A percentile compares a stretch with the other conserved stretches of the same genome.
These are phyloP conservation scores for Chloropsis cyanopogon DNA, from an alignment of 2,113 vertebrate genomes.

Conservation along the genomic window DNA sequence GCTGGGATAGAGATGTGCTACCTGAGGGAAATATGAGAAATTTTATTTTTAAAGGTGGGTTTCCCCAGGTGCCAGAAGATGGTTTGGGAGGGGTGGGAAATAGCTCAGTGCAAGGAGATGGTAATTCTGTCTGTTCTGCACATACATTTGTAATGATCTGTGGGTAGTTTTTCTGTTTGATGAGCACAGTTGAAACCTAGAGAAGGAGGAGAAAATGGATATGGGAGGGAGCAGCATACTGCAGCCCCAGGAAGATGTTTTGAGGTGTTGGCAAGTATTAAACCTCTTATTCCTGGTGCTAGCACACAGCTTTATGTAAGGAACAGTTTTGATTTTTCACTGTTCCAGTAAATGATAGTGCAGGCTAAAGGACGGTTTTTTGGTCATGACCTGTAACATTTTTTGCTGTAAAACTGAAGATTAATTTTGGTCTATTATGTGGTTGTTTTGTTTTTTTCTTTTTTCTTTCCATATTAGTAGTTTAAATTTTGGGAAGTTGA, in stretches of 20 bases:
- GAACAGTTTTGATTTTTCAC: background rate
- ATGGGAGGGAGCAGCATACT: background rate
- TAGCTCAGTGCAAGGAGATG: background rate
- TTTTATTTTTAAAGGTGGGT: background rate
- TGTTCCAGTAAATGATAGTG: background rate
- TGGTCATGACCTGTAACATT: background rate
- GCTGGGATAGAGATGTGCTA: background rate
- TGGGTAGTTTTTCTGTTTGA: background rate
- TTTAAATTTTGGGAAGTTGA: background rate
- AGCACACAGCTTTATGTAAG: background rate
- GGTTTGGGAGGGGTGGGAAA: background rate
- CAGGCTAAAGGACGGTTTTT: background rate
- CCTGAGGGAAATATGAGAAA: background rate
- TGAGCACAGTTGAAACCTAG: background rate
- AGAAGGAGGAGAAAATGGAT: background rate
- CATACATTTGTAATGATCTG: background rate
- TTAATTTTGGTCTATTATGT: background rate
- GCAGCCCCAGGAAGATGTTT: background rate
- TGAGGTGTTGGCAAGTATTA: background rate
- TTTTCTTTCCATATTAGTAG: background rate
- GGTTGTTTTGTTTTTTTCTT: background rate
- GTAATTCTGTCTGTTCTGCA: background rate
- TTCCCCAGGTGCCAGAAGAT: background rate
- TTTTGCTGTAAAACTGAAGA: background rate
- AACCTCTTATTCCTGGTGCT: background rate